A percentile compares a stretch with the other conserved stretches of the same genome.
phyloP scores from a whole-genome alignment of 2,888 invertebrate genomes.

The Macroteleia sp. region DNA sequence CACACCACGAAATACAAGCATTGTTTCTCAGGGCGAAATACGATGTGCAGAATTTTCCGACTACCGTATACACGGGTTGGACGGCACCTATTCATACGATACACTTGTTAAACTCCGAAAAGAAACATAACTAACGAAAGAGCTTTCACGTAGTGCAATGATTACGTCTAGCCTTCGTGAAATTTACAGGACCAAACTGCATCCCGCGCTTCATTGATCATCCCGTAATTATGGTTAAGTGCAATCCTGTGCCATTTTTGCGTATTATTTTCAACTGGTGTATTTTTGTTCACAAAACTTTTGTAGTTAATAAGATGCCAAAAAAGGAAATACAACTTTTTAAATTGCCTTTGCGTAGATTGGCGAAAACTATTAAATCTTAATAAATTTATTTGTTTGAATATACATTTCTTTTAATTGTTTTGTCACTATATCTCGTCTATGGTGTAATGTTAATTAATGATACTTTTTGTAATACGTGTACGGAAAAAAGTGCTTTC shows the following conservation, averaged over 20 bases:
- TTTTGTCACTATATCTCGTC: too few species aligned
- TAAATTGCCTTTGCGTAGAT: too few species aligned
- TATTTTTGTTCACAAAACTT: background rate
- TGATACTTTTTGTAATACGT: too few species aligned
- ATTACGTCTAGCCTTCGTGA: conserved; percentile 35
- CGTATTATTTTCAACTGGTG: conserved; percentile 6
- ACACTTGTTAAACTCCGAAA: conserved; percentile 56
- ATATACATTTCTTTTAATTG: too few species aligned
- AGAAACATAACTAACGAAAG: conserved; percentile 49
- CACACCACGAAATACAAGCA: conserved; percentile 60
- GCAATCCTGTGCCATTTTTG: conserved; percentile 9
- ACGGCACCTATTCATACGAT: conserved; percentile 56
- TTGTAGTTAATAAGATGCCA: conserved; percentile 17
- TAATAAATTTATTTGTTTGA: too few species aligned
- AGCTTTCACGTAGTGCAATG: conserved; percentile 45
- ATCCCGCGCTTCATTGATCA: conserved; percentile 51
- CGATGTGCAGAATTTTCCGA: conserved; percentile 55
- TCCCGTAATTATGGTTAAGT: conserved; percentile 34
- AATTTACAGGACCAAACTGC: too few species aligned
- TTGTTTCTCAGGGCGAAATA: conserved; percentile 63
- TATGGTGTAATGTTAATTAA: too few species aligned
- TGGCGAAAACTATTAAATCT: too few species aligned
- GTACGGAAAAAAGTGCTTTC: too few species aligned
- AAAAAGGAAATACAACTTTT: background rate
- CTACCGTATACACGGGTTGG: conserved; percentile 30